These are phyloP conservation scores for Acanthosepion pharaonis DNA, from an alignment of 2,888 invertebrate species.

Conservation along the genomic window DNA sequence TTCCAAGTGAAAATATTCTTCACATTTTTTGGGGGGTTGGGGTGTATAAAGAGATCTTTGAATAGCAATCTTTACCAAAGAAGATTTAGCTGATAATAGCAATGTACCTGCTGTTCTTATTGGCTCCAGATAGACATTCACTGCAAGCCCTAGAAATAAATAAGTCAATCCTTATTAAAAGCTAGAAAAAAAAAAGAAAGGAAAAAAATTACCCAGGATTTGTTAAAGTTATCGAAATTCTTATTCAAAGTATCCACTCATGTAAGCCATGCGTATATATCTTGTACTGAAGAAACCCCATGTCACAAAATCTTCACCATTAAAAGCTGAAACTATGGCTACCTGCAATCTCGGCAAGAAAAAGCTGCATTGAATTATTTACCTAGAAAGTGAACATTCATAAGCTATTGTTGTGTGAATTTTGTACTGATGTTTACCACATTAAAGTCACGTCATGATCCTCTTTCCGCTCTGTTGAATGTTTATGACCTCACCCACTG, in stretches of 20 bases:
- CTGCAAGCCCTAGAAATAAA: neutral
- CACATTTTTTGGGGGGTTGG: too few relatives aligned
- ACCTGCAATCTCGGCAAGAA: neutral
- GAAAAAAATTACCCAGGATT: neutral
- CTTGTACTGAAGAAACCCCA: neutral
- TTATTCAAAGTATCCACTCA: neutral
- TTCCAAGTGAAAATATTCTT: too few relatives aligned
- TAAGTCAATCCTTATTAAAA: neutral
- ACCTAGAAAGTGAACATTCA: constrained; percentile 18
- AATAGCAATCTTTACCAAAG: too few relatives aligned
- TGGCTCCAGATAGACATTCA: neutral
- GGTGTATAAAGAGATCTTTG: too few relatives aligned
- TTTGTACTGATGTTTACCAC: constrained; percentile 8
- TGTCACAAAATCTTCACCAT: neutral
- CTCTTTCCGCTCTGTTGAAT: neutral
- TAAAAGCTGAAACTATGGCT: neutral
- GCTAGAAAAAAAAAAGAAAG: neutral
- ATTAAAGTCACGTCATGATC: constrained; percentile 33
- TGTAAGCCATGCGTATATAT: neutral
- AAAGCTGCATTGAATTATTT: constrained; percentile 25
- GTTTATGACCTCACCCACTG: constrained; percentile 9
- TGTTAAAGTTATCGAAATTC: neutral
- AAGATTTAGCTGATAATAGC: neutral
- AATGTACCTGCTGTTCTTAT: neutral
- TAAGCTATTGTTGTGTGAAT: constrained; percentile 21